Evolutionary conservation across 2,888 invertebrate genomes (phyloP), one percentile per base, ranked within the genome.

Genomic region (Mimas tiliae): DNA sequence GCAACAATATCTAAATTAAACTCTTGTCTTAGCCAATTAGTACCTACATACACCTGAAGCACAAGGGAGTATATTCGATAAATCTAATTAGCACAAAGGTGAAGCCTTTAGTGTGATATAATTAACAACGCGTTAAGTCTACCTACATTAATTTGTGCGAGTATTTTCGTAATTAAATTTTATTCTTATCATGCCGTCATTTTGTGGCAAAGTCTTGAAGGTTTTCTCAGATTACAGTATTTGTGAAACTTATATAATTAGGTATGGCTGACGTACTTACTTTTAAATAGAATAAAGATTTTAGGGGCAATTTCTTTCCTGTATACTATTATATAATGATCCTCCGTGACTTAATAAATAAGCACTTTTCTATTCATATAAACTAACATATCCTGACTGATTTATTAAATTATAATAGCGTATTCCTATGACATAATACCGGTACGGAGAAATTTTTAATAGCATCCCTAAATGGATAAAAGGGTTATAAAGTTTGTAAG

Each of bases 121-220:
- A 58, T 21, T 58, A 58, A 42, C 58, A 58, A 21, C 12, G 38
- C 19, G 42, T 42, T 42, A 19, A 19, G 11, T 38, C 19, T 19
- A 55, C 55, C n/a, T 19, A 58, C 12, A 14, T 19, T 58, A 42
- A 42, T 19, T 38, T 6, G 58, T 58, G 58, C 19, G 19, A 58
- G 42, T 21, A 58, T 58, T 58, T 58, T 21, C 19, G 12, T 19
- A 42, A 58, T 58, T 58, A 38, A 42, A 58, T 58, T 58, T 58
- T 4, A 58, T 19, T 48, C 12, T 9, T 33, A 45, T 63, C 14
- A 63, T 27, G 12, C 33, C 21, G 14, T 34, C 12, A 34, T 38
- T 34, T 8, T 48, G 16, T 48, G 16, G 16, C 16, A 1, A 50
- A 45, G 14, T 14, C 45, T 1, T 11, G 14, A 14, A 50, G 9